Conservation (phyloP, 2,888 invertebrate genomes). For the Tenthredo notha region DNA sequence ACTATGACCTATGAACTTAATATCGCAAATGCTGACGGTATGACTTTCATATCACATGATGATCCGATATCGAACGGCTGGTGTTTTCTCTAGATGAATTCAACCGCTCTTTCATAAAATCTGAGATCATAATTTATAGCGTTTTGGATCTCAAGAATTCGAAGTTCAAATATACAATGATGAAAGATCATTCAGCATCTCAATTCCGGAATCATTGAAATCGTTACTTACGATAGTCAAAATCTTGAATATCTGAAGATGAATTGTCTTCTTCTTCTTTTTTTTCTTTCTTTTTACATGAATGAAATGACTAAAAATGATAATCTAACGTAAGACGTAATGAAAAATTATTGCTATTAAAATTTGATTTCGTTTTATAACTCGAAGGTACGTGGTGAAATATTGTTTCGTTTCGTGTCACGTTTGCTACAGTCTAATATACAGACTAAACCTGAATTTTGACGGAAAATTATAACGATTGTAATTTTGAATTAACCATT, state of each 20-base stretch:
- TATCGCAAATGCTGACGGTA: not conserved
- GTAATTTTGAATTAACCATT: slow-evolving; percentile 1
- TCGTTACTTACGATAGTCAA: not conserved
- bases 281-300: not conserved
- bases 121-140: not conserved
- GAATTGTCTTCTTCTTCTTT: not conserved
- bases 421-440: not conserved
- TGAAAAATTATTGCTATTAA: not conserved
- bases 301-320: not conserved
- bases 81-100: not conserved
- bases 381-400: not conserved
- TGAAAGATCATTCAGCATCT: not conserved
- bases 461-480: slow-evolving; percentile 13
- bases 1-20: slow-evolving; percentile 29
- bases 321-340: not conserved
- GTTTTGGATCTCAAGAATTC: not conserved
- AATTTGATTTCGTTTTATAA: not conserved
- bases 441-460: not conserved
- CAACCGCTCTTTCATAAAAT: not conserved
- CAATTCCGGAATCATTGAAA: not conserved
- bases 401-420: not conserved
- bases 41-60: no score
- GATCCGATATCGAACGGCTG: not conserved
- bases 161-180: not conserved
- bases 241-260: not conserved